These are phyloP conservation scores for Palythoa grandis DNA, from an alignment of 92 coral and sea anemone species.

Conservation along the genomic window DNA sequence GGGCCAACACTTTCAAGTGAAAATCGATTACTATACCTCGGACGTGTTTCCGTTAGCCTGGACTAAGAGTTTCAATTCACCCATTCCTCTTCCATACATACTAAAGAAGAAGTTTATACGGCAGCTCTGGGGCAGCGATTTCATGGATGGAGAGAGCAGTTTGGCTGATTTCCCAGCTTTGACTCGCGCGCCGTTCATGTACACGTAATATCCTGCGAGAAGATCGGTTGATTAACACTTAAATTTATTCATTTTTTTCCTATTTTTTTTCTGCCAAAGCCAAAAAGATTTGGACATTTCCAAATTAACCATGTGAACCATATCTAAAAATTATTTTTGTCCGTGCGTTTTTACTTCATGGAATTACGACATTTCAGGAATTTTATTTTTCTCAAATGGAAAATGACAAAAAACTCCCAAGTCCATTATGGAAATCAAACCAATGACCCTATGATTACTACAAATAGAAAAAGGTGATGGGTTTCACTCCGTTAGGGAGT, in stretches of 20 bases:
- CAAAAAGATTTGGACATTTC: not conserved
- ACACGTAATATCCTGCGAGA: slow-evolving; percentile 77
- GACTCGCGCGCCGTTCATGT: slow-evolving; percentile 66
- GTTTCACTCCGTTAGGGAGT: too few species aligned
- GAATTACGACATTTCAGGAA: too few species aligned
- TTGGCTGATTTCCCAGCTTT: slow-evolving; percentile 67
- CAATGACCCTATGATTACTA: too few species aligned
- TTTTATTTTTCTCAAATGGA: too few species aligned
- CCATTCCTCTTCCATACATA: slow-evolving; percentile 87
- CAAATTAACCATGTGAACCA: too few species aligned
- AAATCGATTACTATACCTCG: not conserved
- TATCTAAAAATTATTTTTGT: too few species aligned
- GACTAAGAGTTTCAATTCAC: slow-evolving; percentile 67
- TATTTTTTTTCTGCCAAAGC: not conserved
- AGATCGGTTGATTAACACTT: not conserved
- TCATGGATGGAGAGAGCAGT: slow-evolving; percentile 58
- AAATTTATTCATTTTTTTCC: too few species aligned
- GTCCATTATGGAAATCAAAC: too few species aligned
- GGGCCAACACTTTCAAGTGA: not conserved
- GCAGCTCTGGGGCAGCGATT: slow-evolving; percentile 71
- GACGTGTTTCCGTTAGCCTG: slow-evolving; percentile 55
- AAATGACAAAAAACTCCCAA: too few species aligned
- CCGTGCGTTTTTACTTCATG: too few species aligned
- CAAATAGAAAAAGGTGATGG: too few species aligned
- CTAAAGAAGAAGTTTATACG: slow-evolving; percentile 84